Conservation (phyloP, 2,888 invertebrate genomes). For the Spilarctia lutea region DNA sequence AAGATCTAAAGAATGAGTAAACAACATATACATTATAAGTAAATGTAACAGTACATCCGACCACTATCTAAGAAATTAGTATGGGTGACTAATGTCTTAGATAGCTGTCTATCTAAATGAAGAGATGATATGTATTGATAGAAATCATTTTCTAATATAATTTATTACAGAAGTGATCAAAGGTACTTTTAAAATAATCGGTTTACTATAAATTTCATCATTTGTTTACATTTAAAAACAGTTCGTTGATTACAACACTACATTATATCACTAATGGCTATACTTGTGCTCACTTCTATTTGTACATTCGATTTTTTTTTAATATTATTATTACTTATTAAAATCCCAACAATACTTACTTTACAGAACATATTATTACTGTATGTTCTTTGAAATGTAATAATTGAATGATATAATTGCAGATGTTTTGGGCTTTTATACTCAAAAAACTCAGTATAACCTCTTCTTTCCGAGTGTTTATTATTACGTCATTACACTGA, state of each 20-base stretch:
- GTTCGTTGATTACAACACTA: no score
- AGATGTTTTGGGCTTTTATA: slow-evolving; percentile 62
- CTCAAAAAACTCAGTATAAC: slow-evolving; percentile 49
- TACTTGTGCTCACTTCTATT: not conserved
- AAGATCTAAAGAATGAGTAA: slow-evolving; percentile 30
- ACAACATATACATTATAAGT: not conserved
- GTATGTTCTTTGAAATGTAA: slow-evolving; percentile 51
- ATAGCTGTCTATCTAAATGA: no score
- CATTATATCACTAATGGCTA: not conserved
- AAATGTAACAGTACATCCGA: not conserved
- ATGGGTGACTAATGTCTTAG: not conserved
- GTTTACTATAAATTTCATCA: not conserved
- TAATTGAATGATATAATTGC: slow-evolving; percentile 61
- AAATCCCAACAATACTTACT: slow-evolving; percentile 54
- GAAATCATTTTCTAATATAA: not conserved
- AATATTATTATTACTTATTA: not conserved
- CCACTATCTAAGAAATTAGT: not conserved
- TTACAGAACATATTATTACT: slow-evolving; percentile 62
- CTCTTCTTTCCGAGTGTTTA: slow-evolving; percentile 40
- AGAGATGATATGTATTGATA: no score
- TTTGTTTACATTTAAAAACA: not conserved
- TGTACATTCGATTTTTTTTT: not conserved
- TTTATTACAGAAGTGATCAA: not conserved
- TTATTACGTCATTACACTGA: slow-evolving; percentile 44
- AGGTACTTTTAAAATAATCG: not conserved